These are phyloP conservation scores for Drosophila sechellia DNA, from an alignment of 1,140 invertebrate genomes.

Conservation along the genomic window DNA sequence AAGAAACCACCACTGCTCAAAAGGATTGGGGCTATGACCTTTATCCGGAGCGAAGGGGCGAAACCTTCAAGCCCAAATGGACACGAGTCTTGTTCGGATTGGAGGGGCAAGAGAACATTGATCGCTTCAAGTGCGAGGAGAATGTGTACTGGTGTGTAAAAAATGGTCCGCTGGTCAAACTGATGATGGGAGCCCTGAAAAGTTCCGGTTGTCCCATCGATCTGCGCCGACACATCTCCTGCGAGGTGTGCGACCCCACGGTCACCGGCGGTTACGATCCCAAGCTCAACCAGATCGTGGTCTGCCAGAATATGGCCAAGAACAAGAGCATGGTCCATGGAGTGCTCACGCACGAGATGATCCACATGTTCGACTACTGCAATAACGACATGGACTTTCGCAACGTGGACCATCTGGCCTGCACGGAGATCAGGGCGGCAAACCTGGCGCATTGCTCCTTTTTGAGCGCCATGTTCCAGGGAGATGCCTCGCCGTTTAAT, in stretches of 20 bases:
- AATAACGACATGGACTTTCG: constrained; percentile 94
- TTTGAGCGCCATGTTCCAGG: constrained; percentile 90
- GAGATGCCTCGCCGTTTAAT: constrained; percentile 90
- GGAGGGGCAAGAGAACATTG: constrained; percentile 88
- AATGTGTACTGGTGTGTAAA: constrained; percentile 90
- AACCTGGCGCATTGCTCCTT: constrained; percentile 97
- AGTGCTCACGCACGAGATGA: constrained; percentile 95
- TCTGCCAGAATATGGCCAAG: constrained; percentile 94
- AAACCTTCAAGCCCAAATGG: constrained; percentile 86
- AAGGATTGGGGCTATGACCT: constrained; percentile 91
- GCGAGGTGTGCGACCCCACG: constrained; percentile 93
- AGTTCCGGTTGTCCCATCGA: constrained; percentile 93
- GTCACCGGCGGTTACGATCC: constrained; percentile 97
- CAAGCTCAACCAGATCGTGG: constrained; percentile 89
- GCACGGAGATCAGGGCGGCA: constrained; percentile 96
- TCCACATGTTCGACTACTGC: constrained; percentile 99
- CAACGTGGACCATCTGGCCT: constrained; percentile 96
- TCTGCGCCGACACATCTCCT: constrained; percentile 94
- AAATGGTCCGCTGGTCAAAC: constrained; percentile 92
- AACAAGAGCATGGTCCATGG: constrained; percentile 89
- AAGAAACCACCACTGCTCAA: constrained; percentile 13
- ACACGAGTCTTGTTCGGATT: constrained; percentile 86
- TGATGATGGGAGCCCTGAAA: constrained; percentile 94
- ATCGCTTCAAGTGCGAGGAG: constrained; percentile 92
- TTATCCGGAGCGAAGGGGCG: constrained; percentile 92